These are phyloP conservation scores for Sminthopsis crassicaudata DNA, from an alignment of 2,113 vertebrate species.

Conservation along the genomic window DNA sequence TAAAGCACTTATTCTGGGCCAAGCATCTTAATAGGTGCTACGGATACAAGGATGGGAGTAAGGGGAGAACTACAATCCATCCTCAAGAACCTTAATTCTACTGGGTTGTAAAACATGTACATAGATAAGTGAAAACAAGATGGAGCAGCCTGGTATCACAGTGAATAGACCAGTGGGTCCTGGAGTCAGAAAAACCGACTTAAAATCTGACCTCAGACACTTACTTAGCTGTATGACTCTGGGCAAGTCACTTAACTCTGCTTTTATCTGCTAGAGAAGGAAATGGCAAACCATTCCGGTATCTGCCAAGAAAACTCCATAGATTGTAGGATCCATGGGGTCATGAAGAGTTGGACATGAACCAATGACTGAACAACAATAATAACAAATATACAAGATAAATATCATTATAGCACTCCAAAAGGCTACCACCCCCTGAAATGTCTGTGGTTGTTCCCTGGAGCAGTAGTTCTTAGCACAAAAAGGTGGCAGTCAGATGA, in stretches of 20 bases:
- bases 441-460: neutral
- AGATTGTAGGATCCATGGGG: neutral
- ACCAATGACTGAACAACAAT: neutral
- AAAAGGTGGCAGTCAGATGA: neutral
- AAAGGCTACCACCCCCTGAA: neutral
- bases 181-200: too few relatives aligned
- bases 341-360: neutral
- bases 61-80: too few relatives aligned
- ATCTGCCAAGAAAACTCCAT: neutral
- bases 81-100: too few relatives aligned
- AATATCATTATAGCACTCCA: neutral
- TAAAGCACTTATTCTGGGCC: too few relatives aligned
- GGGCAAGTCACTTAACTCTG: neutral
- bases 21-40: too few relatives aligned
- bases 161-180: too few relatives aligned
- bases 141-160: too few relatives aligned
- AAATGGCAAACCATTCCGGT: neutral
- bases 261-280: neutral
- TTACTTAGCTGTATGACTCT: too few relatives aligned
- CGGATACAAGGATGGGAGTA: too few relatives aligned
- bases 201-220: too few relatives aligned
- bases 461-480: neutral
- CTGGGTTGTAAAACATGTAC: too few relatives aligned
- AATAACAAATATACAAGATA: neutral
- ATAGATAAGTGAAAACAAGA: too few relatives aligned